phyloP scores from a whole-genome alignment of 53 echinoderm and acorn worm genomes.

The Crossaster papposus region DNA sequence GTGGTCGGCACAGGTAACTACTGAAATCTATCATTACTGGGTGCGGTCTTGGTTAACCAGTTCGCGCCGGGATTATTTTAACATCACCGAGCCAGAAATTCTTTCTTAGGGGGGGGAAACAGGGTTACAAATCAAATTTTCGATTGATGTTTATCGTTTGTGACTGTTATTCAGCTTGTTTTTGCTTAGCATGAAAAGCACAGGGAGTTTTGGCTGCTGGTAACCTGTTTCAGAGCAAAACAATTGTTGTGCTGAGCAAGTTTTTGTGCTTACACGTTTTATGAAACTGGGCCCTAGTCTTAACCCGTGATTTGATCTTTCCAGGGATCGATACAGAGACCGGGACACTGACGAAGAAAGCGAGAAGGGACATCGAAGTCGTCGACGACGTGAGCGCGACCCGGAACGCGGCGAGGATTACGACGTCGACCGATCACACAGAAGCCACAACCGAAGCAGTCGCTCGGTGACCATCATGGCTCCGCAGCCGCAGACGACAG shows the following conservation, averaged over 20 bases:
- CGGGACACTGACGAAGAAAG: constrained; percentile 88
- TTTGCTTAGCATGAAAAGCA: too few relatives aligned
- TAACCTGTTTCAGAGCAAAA: too few relatives aligned
- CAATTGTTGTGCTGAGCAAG: too few relatives aligned
- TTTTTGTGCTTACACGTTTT: too few relatives aligned
- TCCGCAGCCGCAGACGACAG: constrained; percentile 69
- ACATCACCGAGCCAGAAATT: too few relatives aligned
- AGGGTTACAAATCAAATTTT: too few relatives aligned
- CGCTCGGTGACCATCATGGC: constrained; percentile 67
- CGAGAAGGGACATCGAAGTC: constrained; percentile 77
- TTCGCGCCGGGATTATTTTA: too few relatives aligned
- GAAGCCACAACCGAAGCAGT: constrained; percentile 75
- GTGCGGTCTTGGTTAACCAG: too few relatives aligned
- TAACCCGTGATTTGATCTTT: not conserved
- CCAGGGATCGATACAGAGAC: constrained; percentile 69
- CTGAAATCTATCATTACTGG: not conserved
- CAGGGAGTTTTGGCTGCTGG: too few relatives aligned
- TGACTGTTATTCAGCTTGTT: too few relatives aligned
- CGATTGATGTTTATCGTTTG: too few relatives aligned
- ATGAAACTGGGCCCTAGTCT: not conserved
- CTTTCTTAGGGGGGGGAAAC: too few relatives aligned
- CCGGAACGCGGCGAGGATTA: constrained; percentile 67
- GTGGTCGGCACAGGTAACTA: constrained; percentile 54
- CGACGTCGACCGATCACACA: constrained; percentile 66
- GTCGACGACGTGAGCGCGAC: constrained; percentile 68